Evolutionary conservation across 2,113 vertebrate species (phyloP).

Genomic region (Eudorcas thomsonii): DNA sequence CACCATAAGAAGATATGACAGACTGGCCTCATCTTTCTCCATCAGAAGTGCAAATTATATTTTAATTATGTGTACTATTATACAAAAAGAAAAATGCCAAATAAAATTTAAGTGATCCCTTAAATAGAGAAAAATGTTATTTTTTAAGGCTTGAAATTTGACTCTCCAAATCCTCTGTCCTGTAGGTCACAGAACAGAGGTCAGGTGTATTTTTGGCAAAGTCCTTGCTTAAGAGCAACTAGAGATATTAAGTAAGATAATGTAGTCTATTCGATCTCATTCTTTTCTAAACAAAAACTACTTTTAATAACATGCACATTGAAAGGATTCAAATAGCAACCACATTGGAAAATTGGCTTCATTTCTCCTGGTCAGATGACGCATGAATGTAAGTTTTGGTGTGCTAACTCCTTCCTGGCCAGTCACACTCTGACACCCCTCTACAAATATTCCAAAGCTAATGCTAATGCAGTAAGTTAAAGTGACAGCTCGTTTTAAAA

Average conservation of each 20-base stretch:
- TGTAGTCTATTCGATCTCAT: not conserved
- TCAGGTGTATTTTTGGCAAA: not conserved
- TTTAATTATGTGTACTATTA: not conserved
- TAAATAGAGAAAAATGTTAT: not conserved
- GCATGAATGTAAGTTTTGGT: not conserved
- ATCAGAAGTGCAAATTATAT: not conserved
- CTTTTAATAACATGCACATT: not conserved
- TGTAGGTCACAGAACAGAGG: not conserved
- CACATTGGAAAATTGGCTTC: not conserved
- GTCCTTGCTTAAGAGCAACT: not conserved
- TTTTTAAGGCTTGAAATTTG: conserved; percentile 29
- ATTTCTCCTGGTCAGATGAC: not conserved
- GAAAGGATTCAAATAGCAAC: not conserved
- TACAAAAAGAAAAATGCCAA: not conserved
- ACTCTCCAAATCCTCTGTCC: not conserved
- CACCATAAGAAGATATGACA: not conserved
- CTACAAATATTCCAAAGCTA: not conserved
- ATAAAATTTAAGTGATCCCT: not conserved
- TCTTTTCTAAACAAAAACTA: conserved; percentile 20
- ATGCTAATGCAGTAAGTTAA: not conserved
- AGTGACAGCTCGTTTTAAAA: not conserved
- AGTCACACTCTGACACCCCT: not conserved
- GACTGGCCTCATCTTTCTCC: not conserved
- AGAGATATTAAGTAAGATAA: not conserved
- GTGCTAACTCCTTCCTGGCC: not conserved